These are phyloP conservation scores for Phortica okadai DNA, from an alignment of 2,888 invertebrate species.

Conservation along the genomic window DNA sequence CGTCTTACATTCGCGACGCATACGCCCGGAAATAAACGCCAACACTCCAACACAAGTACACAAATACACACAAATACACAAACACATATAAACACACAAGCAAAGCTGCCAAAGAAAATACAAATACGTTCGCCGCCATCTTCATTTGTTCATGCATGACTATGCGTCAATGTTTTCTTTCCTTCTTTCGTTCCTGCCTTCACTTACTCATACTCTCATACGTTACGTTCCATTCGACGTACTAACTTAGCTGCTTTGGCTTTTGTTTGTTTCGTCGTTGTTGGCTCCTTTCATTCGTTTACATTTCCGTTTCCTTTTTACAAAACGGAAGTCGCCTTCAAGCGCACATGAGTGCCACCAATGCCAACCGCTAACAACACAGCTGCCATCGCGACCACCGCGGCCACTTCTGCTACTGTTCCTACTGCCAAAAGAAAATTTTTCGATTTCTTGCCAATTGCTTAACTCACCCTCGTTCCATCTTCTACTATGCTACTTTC, in stretches of 20 bases:
- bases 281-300: conserved; percentile 50
- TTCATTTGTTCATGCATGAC: conserved; percentile 63
- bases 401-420: too few relatives aligned
- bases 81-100: conserved; percentile 26
- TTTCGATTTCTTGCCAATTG: conserved; percentile 42
- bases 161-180: conserved; percentile 50
- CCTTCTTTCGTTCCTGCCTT: not conserved
- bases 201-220: not conserved
- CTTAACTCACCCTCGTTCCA: not conserved
- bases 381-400: not conserved
- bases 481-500: not conserved
- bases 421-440: not conserved
- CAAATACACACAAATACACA: conserved; percentile 37
- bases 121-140: conserved; percentile 23
- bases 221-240: not conserved
- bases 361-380: not conserved
- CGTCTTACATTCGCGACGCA: conserved; percentile 54
- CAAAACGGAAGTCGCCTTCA: conserved; percentile 26
- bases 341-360: conserved; percentile 35
- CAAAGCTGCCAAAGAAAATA: conserved; percentile 31
- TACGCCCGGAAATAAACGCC: conserved; percentile 49
- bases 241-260: not conserved
- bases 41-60: not conserved
- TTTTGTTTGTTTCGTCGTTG: conserved; percentile 52
- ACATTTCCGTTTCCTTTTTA: conserved; percentile 55